phyloP scores from a whole-genome alignment of 2,888 invertebrate genomes.

The Molorchus minor region DNA sequence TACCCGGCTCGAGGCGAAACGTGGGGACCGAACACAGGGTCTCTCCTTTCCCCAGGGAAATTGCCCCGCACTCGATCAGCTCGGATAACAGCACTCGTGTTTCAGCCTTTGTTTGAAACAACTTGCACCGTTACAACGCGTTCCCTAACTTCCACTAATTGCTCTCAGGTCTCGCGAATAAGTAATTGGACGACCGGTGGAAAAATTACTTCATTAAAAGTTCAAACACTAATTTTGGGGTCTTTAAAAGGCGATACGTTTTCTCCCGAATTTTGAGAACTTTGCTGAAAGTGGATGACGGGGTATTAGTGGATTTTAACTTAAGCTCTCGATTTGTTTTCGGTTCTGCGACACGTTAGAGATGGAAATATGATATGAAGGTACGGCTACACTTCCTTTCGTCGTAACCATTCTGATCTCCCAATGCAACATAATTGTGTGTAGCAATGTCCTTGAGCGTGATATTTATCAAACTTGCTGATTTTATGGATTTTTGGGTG shows the following conservation, averaged over 20 bases:
- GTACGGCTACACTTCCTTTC: too few species aligned
- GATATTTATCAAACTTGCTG: too few species aligned
- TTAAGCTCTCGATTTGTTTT: too few species aligned
- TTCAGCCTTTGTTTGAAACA: slow-evolving; percentile 55
- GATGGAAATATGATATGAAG: too few species aligned
- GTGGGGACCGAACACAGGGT: slow-evolving; percentile 10
- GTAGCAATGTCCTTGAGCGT: too few species aligned
- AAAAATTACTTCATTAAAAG: slow-evolving; percentile 16
- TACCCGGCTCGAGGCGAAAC: slow-evolving; percentile 23
- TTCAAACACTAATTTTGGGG: slow-evolving; percentile 7
- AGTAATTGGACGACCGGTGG: slow-evolving; percentile 36
- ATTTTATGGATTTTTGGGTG: too few species aligned
- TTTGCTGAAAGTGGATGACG: too few species aligned
- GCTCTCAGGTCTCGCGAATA: slow-evolving; percentile 48
- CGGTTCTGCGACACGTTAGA: too few species aligned
- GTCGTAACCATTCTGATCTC: too few species aligned
- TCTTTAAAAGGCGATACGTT: slow-evolving; percentile 1
- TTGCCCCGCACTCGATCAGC: slow-evolving; percentile 54
- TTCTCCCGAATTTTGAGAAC: not conserved
- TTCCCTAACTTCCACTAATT: slow-evolving; percentile 54
- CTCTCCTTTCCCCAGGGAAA: slow-evolving; percentile 38
- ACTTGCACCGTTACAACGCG: slow-evolving; percentile 50
- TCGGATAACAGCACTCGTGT: slow-evolving; percentile 58
- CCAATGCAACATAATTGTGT: too few species aligned
- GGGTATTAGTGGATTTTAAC: too few species aligned